Base-by-base conservation (phyloP, 2,113 vertebrate species). In the Zosterops hypoxanthus region DNA sequence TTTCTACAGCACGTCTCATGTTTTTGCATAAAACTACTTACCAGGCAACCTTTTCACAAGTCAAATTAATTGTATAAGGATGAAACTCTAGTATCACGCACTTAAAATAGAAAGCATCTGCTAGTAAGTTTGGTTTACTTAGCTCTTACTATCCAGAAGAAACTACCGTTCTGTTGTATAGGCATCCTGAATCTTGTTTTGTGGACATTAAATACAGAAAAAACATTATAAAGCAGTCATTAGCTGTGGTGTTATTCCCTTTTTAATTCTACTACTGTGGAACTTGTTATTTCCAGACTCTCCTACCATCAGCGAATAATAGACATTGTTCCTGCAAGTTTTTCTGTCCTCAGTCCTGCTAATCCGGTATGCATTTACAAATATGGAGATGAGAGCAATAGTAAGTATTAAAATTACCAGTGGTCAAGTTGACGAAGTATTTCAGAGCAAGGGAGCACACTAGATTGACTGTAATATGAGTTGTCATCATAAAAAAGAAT, bases 221-320 rank as follows among this genome's bases (percentile, higher is more conserved):
- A 88, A 33, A 5, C 9, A 6, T 59, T 31, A 4, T 33, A 57
- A 73, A 55, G 20, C 24, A 56, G 14, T 55, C 12, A 23, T 75
- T 56, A 85, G 5, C 14, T 31, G 7, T 66, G 18, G 9, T 83
- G 16, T 49, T 81, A n/a, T 2, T 88, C 24, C 33, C 5, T 17
- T 94, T 78, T 82, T 94, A 86, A 96, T 86, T 82, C 28, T 80
- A 3, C 49, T 82, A 25, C 60, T 72, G 23, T 70, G 60, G 49
- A 86, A 91, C n/a, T 86, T 85, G 83, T 91, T 76, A 82, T 49
- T 97, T 90, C 2, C 96, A 99, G 99, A 94, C 98, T 99, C 81
- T 99, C 99, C 15, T 99, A 99, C 92, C 99, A 99, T 95, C 99
- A 99, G 95, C 97, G 98, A 77, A 99, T 99, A 85, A 98, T 99